Evolutionary conservation across 2,113 vertebrate species (phyloP), one percentile per base, ranked within the genome.

Genomic region (Neofelis nebulosa): DNA sequence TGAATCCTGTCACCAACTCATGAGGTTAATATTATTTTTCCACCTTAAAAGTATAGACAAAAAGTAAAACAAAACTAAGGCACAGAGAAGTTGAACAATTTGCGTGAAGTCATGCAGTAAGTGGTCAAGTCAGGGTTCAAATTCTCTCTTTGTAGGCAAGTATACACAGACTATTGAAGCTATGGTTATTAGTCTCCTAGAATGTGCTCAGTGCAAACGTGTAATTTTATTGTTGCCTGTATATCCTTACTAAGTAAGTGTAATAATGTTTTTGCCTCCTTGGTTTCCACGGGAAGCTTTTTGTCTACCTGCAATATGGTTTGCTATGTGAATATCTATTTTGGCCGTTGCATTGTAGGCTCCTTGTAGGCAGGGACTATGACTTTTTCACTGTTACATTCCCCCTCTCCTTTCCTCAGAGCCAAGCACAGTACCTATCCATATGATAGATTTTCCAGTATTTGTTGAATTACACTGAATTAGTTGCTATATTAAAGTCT

Each of bases 401-500:
- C 15, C 6, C 12, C 41, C 29, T 18, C 41, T 12, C 15, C 19
- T 57, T 89, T 74, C 25, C 14, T 65, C 63, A 76, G n/a, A 93
- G 41, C 23, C 71, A 80, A 63, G 1, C 31, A 19, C 21, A 89
- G 12, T 78, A 14, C 14, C 18, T 79, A 33, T 4, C 52, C 31
- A 55, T 19, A 74, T 19, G 74, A 78, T 3, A 68, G 48, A 92
- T 65, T 41, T 89, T 86, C 31, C 79, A 89, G 80, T 68, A 87
- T 76, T 63, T 96, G n/a, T 95, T 94, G 33, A 87, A 83, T 50
- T 86, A 25, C 23, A 55, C 74, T 82, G 27, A 83, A 94, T 87
- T 80, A n/a, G 21, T 61, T 65, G 33, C 23, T 83, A 89, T n/a
- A 93, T 94, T 98, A 93, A 98, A 95, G 94, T 98, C 83, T 92